Base-by-base conservation (phyloP, 2,888 invertebrate species). In the Lepidonotus clava region DNA sequence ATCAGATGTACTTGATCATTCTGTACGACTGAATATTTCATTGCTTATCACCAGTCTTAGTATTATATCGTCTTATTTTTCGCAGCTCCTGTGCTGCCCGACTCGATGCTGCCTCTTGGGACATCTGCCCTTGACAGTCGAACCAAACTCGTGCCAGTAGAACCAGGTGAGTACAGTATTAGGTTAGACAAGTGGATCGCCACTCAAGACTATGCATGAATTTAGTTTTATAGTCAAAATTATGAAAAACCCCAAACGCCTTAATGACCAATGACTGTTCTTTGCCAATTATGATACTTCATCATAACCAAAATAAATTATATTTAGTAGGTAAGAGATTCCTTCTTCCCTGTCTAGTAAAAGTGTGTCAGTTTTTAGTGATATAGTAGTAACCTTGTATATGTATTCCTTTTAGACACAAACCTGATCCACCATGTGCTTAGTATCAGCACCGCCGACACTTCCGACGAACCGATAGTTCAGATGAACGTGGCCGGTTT, bases 91-190 rank as follows among this genome's bases (percentile, higher is more conserved):
- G 96, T 97, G 0, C 95, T 99, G 86, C 99, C 99, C 0, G 98
- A 97, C 92, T 98, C 98, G 0, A 98, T 98, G 94, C 96, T 99
- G 96, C 99, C 99, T 0, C 96, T 98, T 87, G 99, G 99, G 83
- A 98, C 98, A 98, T 97, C 97, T 92, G 95, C 96, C 0, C 97
- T 97, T 93, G 98, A 99, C 94, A 98, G 97, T 93, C 92, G 94
- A 86, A 98, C 98, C 0, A 98, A 98, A 95, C 95, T 98, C 85
- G 98, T 98, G 41, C 95, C 96, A 0, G 96, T 98, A 53, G 96
- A 96, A 87, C 97, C 98, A 0, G 96, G 97, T 92, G 92, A 91
- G 92, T 90, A n/a, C n/a, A n/a, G n/a, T n/a, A n/a, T n/a, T n/a
- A n/a, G n/a, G n/a, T n/a, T n/a, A n/a, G n/a, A n/a, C n/a, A n/a